phyloP scores from a whole-genome alignment of 2,888 invertebrate genomes.

The Dexiosoma caninum region DNA sequence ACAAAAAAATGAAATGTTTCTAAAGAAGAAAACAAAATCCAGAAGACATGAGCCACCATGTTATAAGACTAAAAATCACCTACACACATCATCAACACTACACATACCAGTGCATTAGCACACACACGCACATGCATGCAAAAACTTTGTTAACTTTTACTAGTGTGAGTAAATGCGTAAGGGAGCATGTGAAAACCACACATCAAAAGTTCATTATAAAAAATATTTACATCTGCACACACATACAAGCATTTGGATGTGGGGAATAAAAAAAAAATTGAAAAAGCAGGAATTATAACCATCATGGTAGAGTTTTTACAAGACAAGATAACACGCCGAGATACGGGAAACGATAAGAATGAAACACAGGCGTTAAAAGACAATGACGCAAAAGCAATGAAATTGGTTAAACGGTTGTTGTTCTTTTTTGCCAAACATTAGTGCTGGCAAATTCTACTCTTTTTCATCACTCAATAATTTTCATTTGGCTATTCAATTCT shows the following conservation, averaged over 20 bases:
- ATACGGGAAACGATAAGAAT: conserved; percentile 43
- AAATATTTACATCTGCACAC: conserved; percentile 5
- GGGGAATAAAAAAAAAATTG: not conserved
- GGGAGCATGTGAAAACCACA: not conserved
- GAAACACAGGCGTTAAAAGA: conserved; percentile 34
- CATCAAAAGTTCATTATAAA: conserved; percentile 31
- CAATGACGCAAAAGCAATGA: conserved; percentile 42
- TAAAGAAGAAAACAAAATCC: conserved; percentile 1
- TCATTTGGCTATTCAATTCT: too few relatives aligned
- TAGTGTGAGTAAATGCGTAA: conserved; percentile 8
- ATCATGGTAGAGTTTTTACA: conserved; percentile 20
- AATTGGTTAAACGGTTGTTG: conserved; percentile 15
- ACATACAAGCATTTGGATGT: conserved; percentile 5
- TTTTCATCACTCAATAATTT: too few relatives aligned
- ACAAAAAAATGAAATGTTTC: not conserved
- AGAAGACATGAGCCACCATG: conserved; percentile 33
- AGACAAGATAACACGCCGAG: conserved; percentile 31
- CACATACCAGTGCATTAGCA: not conserved
- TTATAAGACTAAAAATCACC: conserved; percentile 60
- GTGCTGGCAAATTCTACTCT: too few relatives aligned
- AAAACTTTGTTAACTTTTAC: not conserved
- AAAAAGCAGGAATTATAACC: too few relatives aligned
- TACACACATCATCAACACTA: conserved; percentile 37
- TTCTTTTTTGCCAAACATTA: not conserved
- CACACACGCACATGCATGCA: not conserved